phyloP scores from a whole-genome alignment of 2,888 invertebrate genomes.

The Pristionchus japonicus region DNA sequence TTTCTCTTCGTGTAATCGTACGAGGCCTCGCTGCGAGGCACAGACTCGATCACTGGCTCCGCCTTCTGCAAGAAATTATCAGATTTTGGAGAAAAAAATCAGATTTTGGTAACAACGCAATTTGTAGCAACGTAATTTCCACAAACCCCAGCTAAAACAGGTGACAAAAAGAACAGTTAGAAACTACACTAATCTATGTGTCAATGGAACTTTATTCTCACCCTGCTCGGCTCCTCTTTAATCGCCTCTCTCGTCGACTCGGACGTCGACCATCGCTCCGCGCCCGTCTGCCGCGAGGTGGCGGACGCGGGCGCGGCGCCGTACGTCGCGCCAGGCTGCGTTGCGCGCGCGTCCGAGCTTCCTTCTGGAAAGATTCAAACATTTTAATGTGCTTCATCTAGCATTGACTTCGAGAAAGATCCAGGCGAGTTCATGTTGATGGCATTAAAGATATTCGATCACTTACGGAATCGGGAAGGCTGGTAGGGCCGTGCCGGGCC shows the following conservation, averaged over 20 bases:
- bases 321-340: conserved; percentile 29
- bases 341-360: conserved; percentile 53
- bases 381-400: too few relatives aligned
- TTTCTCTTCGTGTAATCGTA: conserved; percentile 37
- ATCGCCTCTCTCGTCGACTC: conserved; percentile 30
- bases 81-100: too few relatives aligned
- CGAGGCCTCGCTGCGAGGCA: not conserved
- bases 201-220: too few relatives aligned
- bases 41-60: not conserved
- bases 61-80: not conserved
- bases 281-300: too few relatives aligned
- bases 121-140: too few relatives aligned
- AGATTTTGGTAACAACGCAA: too few relatives aligned
- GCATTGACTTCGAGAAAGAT: too few relatives aligned
- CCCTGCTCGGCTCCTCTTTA: not conserved
- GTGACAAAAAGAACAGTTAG: too few relatives aligned
- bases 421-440: not conserved
- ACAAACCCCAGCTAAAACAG: too few relatives aligned
- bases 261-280: not conserved
- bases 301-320: not conserved
- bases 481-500: conserved; percentile 43
- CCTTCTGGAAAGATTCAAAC: conserved; percentile 54
- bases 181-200: too few relatives aligned
- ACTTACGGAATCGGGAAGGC: conserved; percentile 50
- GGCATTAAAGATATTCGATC: not conserved